Evolutionary conservation across 2,113 vertebrate genomes (phyloP), one percentile per base, ranked within the genome.

Genomic region (Gymnorhina tibicen): DNA sequence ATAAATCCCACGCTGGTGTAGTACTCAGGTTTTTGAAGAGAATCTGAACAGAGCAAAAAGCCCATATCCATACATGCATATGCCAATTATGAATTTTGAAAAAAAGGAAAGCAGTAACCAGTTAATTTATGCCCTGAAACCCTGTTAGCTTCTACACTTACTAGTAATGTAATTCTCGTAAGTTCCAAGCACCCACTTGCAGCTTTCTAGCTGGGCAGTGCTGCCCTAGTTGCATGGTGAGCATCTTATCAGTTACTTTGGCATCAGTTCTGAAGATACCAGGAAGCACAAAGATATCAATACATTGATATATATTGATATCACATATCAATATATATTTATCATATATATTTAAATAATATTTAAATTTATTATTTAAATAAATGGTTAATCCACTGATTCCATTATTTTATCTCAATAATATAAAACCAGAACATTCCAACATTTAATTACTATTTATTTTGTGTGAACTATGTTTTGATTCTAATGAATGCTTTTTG

Each of bases 401-500:
- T 91, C 20, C 32, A 76, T 85, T 91, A 79, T 69, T 87, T 85
- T 92, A 67, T 55, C 24, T 82, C 3, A 2, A 64, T 39, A 50
- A 63, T 46, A 95, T 20, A 60, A 84, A 92, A 81, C 6, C 24
- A 60, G 35, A 60, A 84, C 3, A 1, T 72, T 85, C 26, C 37
- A 73, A 52, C 22, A 68, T 75, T 82, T 78, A 93, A 85, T 89
- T 78, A 52, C 17, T 76, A 44, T 59, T 95, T 86, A 69, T 77
- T 93, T 86, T 92, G 15, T 64, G 18, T 52, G 21, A 6, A 58
- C n/a, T 53, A 30, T 12, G 5, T 53, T 87, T 89, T 79, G n/a
- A 91, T 79, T 91, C 42, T 83, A 92, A 89, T n/a, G 3, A 85
- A 78, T 76, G 37, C 16, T 82, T 93, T 89, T 87, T 49, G 49